Base-by-base conservation (phyloP, 2,113 vertebrate species). In the Phylloscopus trochiloides region DNA sequence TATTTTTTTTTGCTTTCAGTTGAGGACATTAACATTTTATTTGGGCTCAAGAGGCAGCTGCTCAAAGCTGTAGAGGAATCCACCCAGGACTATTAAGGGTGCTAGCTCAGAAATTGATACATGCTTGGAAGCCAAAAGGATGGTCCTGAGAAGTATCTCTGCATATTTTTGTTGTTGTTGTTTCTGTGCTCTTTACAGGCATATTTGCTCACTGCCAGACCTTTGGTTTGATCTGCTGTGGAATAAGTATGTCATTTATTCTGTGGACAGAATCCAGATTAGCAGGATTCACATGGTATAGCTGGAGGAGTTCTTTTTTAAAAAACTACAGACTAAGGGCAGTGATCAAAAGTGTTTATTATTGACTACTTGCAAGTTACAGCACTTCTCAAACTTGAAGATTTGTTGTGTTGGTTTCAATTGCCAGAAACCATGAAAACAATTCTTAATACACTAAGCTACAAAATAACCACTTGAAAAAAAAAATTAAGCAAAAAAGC, bases 81-180 rank as follows among this genome's bases (percentile, higher is more conserved):
- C 7, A 59, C 19, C 13, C 25, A 83, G 8, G 21, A 40, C 15
- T 62, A 3, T 71, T 62, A 58, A 50, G n/a, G 15, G 34, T 47
- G 26, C 42, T 66, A 59, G 55, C 17, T 61, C 63, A 76, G 59
- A 63, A 75, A 70, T 31, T 78, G 36, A 9, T 81, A 47, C 7
- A 6, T 19, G 26, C 38, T 88, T 90, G 43, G 48, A 74, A 65
- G 55, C 50, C 38, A 67, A 67, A 75, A 88, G 42, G 21, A 59
- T 15, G 5, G 19, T 47, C 34, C 11, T 3, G 4, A 78, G 52
- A 74, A 66, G 4, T 81, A 65, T 45, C 45, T 83, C 45, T 81
- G 31, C 2, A 0, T 32, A 7, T n/a, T 51, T 67, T n/a, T 70
- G 6, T 66, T 48, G 11, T 9, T 2, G 42, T 10, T 3, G 34